Base-by-base conservation (phyloP, 92 coral and sea anemone genomes). In the Parazoanthus atlanticus region DNA sequence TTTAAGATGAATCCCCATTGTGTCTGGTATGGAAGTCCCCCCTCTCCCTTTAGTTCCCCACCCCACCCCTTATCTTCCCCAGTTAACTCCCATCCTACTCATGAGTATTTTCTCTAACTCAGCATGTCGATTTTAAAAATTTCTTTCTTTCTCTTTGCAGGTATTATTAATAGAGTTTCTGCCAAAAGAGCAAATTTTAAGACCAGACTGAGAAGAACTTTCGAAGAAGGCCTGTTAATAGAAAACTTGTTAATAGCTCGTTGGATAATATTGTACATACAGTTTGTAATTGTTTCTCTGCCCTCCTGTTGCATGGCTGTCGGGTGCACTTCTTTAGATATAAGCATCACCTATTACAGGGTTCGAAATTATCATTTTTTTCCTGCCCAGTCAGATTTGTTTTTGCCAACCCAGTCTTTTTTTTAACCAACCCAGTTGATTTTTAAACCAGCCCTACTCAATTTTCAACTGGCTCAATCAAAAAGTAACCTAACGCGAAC, bases 121-220 rank as follows among this genome's bases (percentile, higher is more conserved):
- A 30, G 16, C 25, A 34, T 32, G 10, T 16, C n/a, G 3, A 34
- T 74, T 33, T n/a, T n/a, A 73, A 28, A 9, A 31, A 5, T 30
- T 16, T 29, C 7, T 49, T 71, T 36, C 81, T 79, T 54, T 88
- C 80, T 30, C 67, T 43, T 82, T 86, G 25, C 89, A 97, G 99
- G 99, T 97, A 70, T 85, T 97, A 89, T 86, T 97, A 72, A 95
- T 97, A 89, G 99, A 97, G 88, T 95, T 94, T 90, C 78, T 97
- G 86, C 99, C 98, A 43, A 94, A 94, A 86, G 96, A 93, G 23
- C 98, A 97, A 87, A 95, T 97, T 73, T 93, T 97, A 70, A 92
- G 91, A 78, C 99, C 99, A 29, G 98, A 96, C 88, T 96, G 90
- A 93, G 52, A 36, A 86, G 7, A 28, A 31, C 21, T 52, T 52